Base-by-base conservation (phyloP, 30 jellyfish, hydroid and myxozoan species). In the Nemopilema nomurai region DNA sequence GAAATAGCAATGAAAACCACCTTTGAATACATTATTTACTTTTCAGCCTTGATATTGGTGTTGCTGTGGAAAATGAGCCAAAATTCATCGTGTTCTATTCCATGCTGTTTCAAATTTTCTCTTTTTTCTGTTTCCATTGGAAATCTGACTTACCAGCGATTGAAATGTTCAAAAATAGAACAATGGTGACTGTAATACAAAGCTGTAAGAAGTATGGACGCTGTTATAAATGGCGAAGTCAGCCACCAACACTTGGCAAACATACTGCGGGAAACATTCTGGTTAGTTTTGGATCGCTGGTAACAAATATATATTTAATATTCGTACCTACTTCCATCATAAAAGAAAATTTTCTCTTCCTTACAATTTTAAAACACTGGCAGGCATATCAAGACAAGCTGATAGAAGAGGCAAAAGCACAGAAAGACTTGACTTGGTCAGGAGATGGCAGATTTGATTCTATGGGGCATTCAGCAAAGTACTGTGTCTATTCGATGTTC, bases 381-480 rank as follows among this genome's bases (percentile, higher is more conserved):
- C 28, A 63, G 41, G 28, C 41, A 18, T 79, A 79, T 57, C 49
- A 63, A 41, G 66, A 20, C 1, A 22, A 28, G 19, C n/a, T 79
- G 80, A 24, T 63, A 28, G 69, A 29, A 23, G 53, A 76, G 28
- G 33, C 66, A 23, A 20, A 23, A 16, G 22, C 22, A 9, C 30
- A 16, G 27, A 65, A 79, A 18, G 69, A 63, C 50, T 17, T 31
- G 30, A 32, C 28, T 18, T 51, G 82, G 82, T 18, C 86, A 28
- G 83, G 85, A 13, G 90, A 81, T 81, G 83, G 90, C 30, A 18
- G 90, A 16, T 81, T 81, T 81, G 90, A 81, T 69, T 81, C 75
- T 21, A 69, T 79, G 89, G 89, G 89, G 23, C 81, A 79, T 62
- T 25, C 69, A 7, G 80, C 89, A 21, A 79, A 79, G 65, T 79